A percentile compares a stretch with the other conserved stretches of the same genome.
Conservation (phyloP, 2,113 vertebrate genomes). For the Actenoides lindsayi region DNA sequence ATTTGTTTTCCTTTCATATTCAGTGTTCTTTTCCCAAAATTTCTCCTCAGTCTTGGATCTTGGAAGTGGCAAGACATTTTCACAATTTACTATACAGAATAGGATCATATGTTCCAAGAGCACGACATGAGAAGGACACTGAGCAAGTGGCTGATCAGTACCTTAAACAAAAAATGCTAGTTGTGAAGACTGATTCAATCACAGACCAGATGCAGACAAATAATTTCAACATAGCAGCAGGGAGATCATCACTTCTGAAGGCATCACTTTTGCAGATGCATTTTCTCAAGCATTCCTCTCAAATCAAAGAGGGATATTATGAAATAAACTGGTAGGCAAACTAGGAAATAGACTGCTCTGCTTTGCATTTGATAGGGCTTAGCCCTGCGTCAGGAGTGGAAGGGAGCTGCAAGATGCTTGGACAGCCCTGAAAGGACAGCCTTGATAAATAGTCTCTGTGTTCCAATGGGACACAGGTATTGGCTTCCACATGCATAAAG, state of each 20-base stretch:
- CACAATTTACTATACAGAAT: background rate
- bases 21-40: background rate
- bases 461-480: background rate
- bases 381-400: background rate
- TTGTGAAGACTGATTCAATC: background rate
- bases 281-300: background rate
- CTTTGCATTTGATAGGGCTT: accelerated
- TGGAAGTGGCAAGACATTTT: background rate
- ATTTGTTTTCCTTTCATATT: background rate
- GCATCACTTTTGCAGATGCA: background rate
- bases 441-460: background rate
- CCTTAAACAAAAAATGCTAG: background rate
- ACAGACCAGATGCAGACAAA: background rate
- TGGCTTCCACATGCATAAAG: accelerated
- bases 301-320: background rate
- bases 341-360: background rate
- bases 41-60: background rate
- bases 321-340: background rate
- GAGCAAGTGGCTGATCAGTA: background rate
- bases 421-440: background rate
- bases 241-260: background rate
- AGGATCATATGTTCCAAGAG: background rate
- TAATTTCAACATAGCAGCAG: background rate
- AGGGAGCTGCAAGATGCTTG: background rate
- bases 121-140: background rate